Evolutionary conservation across 2,797 vertebrate species (phyloP).

Genomic region (Erethizon dorsatum): DNA sequence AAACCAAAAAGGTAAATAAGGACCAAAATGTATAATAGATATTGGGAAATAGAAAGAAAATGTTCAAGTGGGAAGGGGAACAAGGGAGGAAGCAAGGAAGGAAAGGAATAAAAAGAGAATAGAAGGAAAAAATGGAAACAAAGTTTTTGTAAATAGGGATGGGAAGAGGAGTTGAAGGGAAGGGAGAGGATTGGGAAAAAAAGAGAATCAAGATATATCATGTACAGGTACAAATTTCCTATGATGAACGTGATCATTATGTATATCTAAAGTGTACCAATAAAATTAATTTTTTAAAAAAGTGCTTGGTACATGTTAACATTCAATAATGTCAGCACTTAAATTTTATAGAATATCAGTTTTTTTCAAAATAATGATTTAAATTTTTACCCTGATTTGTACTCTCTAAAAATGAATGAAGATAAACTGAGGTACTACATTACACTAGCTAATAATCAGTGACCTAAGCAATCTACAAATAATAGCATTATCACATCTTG

Average conservation of each 20-base stretch:
- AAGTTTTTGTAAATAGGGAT: neutral
- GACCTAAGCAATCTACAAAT: neutral
- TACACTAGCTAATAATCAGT: neutral
- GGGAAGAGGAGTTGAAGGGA: neutral
- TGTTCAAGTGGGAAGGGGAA: neutral
- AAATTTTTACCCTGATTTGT: slow-evolving; percentile 9
- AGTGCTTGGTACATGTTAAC: neutral
- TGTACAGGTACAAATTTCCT: neutral
- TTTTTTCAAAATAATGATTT: neutral
- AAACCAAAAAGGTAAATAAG: neutral
- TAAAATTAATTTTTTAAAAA: neutral
- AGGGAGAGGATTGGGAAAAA: neutral
- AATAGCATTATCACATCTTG: neutral
- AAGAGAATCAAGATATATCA: neutral
- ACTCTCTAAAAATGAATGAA: neutral
- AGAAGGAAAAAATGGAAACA: neutral
- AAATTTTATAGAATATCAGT: neutral
- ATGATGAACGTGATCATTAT: neutral
- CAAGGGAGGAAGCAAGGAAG: neutral
- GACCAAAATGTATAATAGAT: neutral
- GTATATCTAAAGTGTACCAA: neutral
- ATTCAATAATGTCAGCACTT: slow-evolving; percentile 3
- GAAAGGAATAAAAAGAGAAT: neutral
- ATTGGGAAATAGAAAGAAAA: neutral
- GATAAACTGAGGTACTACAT: neutral